Percentiles rank a stretch among this genome's conserved stretches.
Evolutionary conservation across 2,113 vertebrate genomes (phyloP).

Genomic region (Corydoras maculifer): DNA sequence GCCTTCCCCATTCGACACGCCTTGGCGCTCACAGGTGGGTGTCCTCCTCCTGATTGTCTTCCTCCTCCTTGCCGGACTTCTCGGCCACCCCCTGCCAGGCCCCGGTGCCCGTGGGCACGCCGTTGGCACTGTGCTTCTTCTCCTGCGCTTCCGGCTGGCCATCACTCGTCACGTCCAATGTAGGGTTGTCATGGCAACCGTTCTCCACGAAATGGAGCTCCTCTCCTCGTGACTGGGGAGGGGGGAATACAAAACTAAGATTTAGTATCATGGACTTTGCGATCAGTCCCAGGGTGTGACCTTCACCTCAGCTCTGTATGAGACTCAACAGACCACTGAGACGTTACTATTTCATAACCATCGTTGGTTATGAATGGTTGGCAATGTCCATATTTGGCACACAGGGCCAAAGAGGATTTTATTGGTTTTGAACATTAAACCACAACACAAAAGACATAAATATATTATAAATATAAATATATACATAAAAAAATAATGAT

Average conservation of each 20-base stretch:
- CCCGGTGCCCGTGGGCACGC: slow-evolving; percentile 67
- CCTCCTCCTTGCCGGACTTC: slow-evolving; percentile 79
- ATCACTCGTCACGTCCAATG: slow-evolving; percentile 89
- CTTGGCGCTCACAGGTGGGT: slow-evolving; percentile 80
- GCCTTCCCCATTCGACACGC: background rate
- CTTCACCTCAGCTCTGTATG: too few species aligned
- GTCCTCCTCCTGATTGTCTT: slow-evolving; percentile 87
- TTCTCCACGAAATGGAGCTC: slow-evolving; percentile 96
- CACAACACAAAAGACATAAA: too few species aligned
- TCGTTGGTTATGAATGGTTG: too few species aligned
- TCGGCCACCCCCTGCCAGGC: slow-evolving; percentile 87
- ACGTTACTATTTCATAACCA: too few species aligned
- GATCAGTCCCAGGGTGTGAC: too few species aligned
- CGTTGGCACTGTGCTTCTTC: slow-evolving; percentile 85
- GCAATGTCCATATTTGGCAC: too few species aligned
- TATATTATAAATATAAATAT: too few species aligned
- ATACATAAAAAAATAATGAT: too few species aligned
- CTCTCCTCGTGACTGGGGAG: slow-evolving; percentile 67
- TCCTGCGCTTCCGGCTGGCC: slow-evolving; percentile 86
- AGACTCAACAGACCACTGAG: too few species aligned
- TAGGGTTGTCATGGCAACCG: slow-evolving; percentile 97
- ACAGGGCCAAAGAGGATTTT: too few species aligned
- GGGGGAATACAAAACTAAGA: background rate
- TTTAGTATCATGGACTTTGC: too few species aligned
- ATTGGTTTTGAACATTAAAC: too few species aligned